A percentile compares a stretch with the other conserved stretches of the same genome.
These are phyloP conservation scores for Romanogobio albipinnatus DNA, from an alignment of 2,113 vertebrate species.

Conservation along the genomic window DNA sequence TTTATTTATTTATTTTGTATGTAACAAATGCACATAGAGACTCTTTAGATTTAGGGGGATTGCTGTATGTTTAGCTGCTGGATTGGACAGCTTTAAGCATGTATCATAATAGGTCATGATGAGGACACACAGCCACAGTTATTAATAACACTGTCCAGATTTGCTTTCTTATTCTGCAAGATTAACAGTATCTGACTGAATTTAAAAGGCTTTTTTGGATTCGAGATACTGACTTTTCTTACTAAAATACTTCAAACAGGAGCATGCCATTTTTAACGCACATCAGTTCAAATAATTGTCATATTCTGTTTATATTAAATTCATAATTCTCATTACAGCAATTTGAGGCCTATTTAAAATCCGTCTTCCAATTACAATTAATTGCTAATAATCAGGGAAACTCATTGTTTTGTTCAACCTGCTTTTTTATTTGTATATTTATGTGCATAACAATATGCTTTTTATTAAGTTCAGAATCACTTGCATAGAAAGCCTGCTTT, in stretches of 20 bases:
- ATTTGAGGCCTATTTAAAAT: slow-evolving; percentile 24
- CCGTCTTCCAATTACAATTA: slow-evolving; percentile 54
- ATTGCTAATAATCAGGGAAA: slow-evolving; percentile 50
- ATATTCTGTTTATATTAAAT: not conserved
- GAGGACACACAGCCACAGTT: not conserved
- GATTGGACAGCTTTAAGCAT: slow-evolving; percentile 48
- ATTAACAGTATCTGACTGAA: not conserved
- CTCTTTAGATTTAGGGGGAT: slow-evolving; percentile 32
- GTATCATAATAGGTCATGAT: slow-evolving; percentile 24
- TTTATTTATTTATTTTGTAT: slow-evolving; percentile 41
- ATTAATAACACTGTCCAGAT: not conserved
- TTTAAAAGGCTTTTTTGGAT: not conserved
- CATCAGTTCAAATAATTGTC: not conserved
- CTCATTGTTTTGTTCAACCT: not conserved
- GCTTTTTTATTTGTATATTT: slow-evolving; percentile 30
- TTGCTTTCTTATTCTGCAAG: not conserved
- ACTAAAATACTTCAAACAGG: not conserved
- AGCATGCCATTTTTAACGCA: not conserved
- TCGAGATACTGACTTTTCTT: not conserved
- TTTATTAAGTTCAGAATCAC: not conserved
- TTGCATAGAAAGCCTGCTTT: not conserved
- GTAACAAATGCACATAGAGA: slow-evolving; percentile 43
- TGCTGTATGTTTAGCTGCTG: slow-evolving; percentile 11
- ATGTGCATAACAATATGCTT: not conserved
- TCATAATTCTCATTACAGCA: not conserved